Evolutionary conservation across 2,113 vertebrate species (phyloP).

Genomic region (Petrocephalus microphthalmus): DNA sequence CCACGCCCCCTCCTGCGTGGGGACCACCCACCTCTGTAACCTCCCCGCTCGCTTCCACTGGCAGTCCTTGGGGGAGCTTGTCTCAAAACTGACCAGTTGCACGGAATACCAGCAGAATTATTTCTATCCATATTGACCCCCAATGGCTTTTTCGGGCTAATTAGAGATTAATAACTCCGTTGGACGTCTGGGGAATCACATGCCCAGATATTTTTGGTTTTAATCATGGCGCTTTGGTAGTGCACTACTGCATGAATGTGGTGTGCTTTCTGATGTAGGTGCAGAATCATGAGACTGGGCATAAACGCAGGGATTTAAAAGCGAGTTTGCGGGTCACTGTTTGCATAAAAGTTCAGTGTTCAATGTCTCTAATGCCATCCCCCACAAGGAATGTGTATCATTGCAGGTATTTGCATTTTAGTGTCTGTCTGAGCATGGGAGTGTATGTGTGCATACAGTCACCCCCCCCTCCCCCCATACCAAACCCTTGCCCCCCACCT

Average conservation of each 20-base stretch:
- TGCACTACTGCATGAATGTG: background rate
- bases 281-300: background rate
- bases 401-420: background rate
- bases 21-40: background rate
- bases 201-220: slow-evolving; percentile 48
- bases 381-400: background rate
- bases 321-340: background rate
- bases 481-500: background rate
- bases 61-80: background rate
- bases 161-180: slow-evolving; percentile 52
- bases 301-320: background rate
- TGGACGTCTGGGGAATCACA: slow-evolving; percentile 37
- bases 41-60: background rate
- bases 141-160: slow-evolving; percentile 53
- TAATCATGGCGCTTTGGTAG: slow-evolving; percentile 27
- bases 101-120: slow-evolving; percentile 57
- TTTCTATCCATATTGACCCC: slow-evolving; percentile 32
- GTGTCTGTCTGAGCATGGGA: background rate
- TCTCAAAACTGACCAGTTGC: slow-evolving; percentile 17
- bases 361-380: background rate
- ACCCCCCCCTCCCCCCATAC: background rate
- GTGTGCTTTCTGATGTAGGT: background rate
- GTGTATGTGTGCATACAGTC: background rate
- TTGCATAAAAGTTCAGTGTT: background rate
- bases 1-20: background rate